Conservation (phyloP, 2,888 invertebrate species). For the Watsonalla cultraria region DNA sequence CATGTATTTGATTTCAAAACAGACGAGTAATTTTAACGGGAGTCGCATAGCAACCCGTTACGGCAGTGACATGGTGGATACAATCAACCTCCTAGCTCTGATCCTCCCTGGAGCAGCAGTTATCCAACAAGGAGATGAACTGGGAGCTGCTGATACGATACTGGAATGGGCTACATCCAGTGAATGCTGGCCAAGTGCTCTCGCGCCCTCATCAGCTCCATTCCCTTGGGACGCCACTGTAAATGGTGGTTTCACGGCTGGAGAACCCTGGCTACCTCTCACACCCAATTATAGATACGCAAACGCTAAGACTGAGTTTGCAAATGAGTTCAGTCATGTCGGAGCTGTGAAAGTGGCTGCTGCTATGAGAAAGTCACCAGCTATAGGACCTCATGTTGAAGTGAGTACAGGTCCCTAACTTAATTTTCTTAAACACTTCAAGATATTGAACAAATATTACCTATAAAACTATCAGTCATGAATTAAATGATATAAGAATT, state of each 20-base stretch:
- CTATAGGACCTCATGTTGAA: slow-evolving; percentile 63
- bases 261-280: slow-evolving; percentile 83
- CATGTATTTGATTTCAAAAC: too few relatives aligned
- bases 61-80: slow-evolving; percentile 82
- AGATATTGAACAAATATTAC: background rate
- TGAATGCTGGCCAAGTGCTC: slow-evolving; percentile 70
- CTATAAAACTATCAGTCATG: background rate
- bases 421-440: too few relatives aligned
- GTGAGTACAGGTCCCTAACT: slow-evolving; percentile 25
- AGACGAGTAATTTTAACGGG: slow-evolving; percentile 49
- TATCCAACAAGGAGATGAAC: slow-evolving; percentile 90
- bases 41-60: slow-evolving; percentile 78
- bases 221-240: slow-evolving; percentile 70
- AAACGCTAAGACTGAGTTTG: slow-evolving; percentile 80
- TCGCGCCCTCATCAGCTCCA: slow-evolving; percentile 44
- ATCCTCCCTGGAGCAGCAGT: slow-evolving; percentile 86
- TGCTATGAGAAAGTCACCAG: slow-evolving; percentile 64
- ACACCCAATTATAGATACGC: slow-evolving; percentile 79
- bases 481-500: background rate
- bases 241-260: slow-evolving; percentile 70
- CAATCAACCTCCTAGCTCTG: slow-evolving; percentile 83
- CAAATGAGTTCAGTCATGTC: slow-evolving; percentile 69
- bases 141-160: slow-evolving; percentile 80
- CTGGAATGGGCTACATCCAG: slow-evolving; percentile 59
- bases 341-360: slow-evolving; percentile 53